Base-by-base conservation (phyloP, 2,113 vertebrate genomes). In the Vombatus ursinus region DNA sequence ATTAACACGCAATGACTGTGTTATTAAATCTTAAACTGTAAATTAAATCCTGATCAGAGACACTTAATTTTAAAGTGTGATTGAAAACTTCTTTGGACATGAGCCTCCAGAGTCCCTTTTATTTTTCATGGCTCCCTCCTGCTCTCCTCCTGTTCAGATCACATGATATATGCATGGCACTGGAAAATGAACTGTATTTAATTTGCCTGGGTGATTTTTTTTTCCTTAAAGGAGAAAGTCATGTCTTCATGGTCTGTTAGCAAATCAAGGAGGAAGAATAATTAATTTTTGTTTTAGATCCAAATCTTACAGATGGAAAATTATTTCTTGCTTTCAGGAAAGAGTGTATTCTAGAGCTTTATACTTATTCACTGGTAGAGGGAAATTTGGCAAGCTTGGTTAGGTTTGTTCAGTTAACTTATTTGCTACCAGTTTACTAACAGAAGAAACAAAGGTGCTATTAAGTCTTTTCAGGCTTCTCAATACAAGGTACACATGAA, bases 1-100 rank as follows among this genome's bases (percentile, higher is more conserved):
- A 98, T 99, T 99, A 98, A 98, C 98, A 98, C 97, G 97, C 94
- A 98, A 98, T 97, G 98, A 97, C 61, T 97, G 91, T 95, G 95
- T 97, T 98, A 98, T 98, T 98, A 98, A 98, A 98, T 98, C 96
- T 98, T 98, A 97, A 97, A 98, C 97, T 97, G 98, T 96, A 98
- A 98, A 98, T 98, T 98, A 98, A 98, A 98, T 97, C 89, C 94
- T 97, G 98, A 97, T 98, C 98, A 98, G 94, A 98, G 96, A 97
- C n/a, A 37, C 96, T 98, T 98, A 98, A 98, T 98, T 98, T 98
- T 98, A 96, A 98, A 98, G 96, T 95, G 93, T 97, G 97, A 98
- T 97, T 97, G 97, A 98, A 98, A 98, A 96, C 94, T 97, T 98
- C 97, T 97, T 97, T 96, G 96, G 97, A 94, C 92, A 77, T 91